phyloP scores from a whole-genome alignment of 2,888 invertebrate genomes.

The Campoletis raptor region DNA sequence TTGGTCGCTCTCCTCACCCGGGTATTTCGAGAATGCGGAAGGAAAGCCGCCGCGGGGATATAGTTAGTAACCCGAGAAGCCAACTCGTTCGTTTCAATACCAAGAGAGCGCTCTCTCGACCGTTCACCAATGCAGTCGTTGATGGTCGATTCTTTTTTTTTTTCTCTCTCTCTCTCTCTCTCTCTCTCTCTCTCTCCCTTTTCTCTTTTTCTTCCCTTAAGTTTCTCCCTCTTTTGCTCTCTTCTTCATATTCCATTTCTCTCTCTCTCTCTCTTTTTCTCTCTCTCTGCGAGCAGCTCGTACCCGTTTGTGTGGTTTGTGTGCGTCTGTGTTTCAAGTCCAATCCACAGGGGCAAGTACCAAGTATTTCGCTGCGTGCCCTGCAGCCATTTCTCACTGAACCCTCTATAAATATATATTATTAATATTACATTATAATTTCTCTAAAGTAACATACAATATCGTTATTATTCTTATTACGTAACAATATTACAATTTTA shows the following conservation, averaged over 20 bases:
- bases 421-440: not conserved
- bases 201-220: constrained; percentile 42
- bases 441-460: not conserved
- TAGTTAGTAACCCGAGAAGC: constrained; percentile 80
- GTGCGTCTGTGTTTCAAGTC: constrained; percentile 40
- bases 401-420: not conserved
- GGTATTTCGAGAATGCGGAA: constrained; percentile 82
- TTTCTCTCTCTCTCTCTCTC: constrained; percentile 38
- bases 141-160: constrained; percentile 73
- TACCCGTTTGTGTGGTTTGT: constrained; percentile 15
- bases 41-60: constrained; percentile 78
- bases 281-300: no score
- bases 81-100: constrained; percentile 77
- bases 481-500: not conserved
- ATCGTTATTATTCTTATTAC: constrained; percentile 4
- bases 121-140: constrained; percentile 72
- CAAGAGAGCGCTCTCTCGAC: constrained; percentile 42
- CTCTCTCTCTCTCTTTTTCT: constrained; percentile 8
- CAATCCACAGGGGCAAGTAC: constrained; percentile 57
- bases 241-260: constrained; percentile 33
- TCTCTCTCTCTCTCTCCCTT: no score
- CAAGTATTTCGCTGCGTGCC: constrained; percentile 59
- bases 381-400: constrained; percentile 41
- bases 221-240: constrained; percentile 34
- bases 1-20: constrained; percentile 72